These are phyloP conservation scores for Lepilemur septentrionalis DNA, from an alignment of 2,797 vertebrate species.

Conservation along the genomic window DNA sequence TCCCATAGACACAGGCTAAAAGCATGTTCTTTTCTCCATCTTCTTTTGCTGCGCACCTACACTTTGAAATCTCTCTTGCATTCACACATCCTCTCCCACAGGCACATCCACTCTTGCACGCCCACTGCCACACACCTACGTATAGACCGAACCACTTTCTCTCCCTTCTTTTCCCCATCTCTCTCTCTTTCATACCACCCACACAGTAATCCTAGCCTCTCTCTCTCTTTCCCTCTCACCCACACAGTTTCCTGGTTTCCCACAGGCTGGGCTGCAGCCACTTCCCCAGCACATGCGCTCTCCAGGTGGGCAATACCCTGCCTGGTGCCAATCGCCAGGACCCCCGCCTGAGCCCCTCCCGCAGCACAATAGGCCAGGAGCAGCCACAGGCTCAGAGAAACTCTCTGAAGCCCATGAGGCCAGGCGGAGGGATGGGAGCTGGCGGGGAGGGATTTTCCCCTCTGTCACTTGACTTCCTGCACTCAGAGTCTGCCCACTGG, in stretches of 20 bases:
- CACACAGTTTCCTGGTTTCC: constrained; percentile 69
- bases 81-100: background rate
- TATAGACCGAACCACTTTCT: constrained; percentile 49
- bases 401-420: background rate
- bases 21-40: background rate
- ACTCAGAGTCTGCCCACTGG: background rate
- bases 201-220: constrained; percentile 68
- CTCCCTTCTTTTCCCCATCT: constrained; percentile 49
- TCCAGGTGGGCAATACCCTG: background rate
- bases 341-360: background rate
- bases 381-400: background rate
- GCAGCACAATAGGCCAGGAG: background rate
- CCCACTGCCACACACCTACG: constrained; percentile 56
- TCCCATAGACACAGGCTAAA: background rate
- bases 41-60: constrained; percentile 2
- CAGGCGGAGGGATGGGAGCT: background rate
- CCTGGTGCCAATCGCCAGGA: background rate
- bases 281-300: background rate
- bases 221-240: constrained; percentile 42
- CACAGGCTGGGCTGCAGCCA: constrained; percentile 25
- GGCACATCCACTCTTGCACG: constrained; percentile 21
- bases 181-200: constrained; percentile 64
- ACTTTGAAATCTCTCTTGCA: background rate
- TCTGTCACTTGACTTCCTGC: background rate
- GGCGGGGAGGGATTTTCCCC: background rate